Conservation (phyloP, 2,113 vertebrate genomes). For the Cryptomyrus ogoouensis region DNA sequence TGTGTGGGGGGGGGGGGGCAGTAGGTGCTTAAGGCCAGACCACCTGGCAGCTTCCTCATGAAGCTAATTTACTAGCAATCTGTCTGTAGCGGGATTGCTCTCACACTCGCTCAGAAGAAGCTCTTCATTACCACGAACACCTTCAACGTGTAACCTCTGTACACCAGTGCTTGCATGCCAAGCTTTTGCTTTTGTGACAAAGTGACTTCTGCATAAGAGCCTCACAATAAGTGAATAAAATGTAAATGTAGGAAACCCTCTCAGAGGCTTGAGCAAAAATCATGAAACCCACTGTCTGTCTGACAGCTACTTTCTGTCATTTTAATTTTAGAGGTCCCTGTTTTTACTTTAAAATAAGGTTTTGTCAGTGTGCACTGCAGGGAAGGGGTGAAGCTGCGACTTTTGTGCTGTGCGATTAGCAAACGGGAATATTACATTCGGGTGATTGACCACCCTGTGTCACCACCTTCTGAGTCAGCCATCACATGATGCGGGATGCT, state of each 20-base stretch:
- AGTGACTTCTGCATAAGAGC: neutral
- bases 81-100: neutral
- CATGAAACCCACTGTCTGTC: neutral
- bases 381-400: neutral
- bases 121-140: neutral
- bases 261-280: neutral
- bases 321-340: neutral
- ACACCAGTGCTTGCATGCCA: neutral
- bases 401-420: neutral
- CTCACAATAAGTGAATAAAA: neutral
- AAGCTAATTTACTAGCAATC: neutral
- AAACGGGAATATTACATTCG: neutral
- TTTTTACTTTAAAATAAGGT: neutral
- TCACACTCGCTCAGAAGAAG: neutral
- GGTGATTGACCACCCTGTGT: neutral
- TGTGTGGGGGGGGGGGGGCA: neutral
- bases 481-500: neutral
- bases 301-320: neutral
- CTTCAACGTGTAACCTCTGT: neutral
- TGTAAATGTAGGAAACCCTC: neutral
- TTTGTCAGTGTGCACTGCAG: neutral
- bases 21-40: neutral
- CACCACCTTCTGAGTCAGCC: neutral
- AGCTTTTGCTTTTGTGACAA: neutral
- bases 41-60: neutral